Evolutionary conservation across 2,888 invertebrate species (phyloP).

Genomic region (Dicyrtoma fusca): DNA sequence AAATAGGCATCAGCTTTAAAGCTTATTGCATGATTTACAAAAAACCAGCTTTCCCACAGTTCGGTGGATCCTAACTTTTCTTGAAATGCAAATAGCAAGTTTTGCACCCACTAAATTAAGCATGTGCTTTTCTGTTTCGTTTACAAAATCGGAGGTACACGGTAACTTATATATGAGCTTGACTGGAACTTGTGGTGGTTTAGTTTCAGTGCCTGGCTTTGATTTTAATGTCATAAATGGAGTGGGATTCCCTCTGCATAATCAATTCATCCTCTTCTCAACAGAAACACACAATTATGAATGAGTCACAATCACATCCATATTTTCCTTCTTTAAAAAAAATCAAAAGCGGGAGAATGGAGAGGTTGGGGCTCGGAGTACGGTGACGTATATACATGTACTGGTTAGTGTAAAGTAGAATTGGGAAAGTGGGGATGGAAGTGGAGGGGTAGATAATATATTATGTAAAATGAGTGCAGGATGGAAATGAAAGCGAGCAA

Average conservation of each 20-base stretch:
- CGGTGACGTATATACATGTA: not conserved
- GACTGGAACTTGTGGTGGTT: not conserved
- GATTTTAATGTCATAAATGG: slow-evolving; percentile 13
- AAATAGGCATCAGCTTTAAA: no score
- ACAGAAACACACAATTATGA: not conserved
- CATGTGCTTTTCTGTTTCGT: not conserved
- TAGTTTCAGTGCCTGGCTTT: slow-evolving; percentile 4
- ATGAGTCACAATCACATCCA: slow-evolving; percentile 12
- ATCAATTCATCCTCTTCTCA: slow-evolving; percentile 19
- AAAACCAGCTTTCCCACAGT: no score
- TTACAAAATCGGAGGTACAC: no score
- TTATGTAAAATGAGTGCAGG: not conserved
- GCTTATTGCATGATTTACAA: no score
- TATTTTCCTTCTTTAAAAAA: slow-evolving; percentile 2
- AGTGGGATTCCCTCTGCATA: slow-evolving; percentile 14
- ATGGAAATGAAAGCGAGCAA: not conserved
- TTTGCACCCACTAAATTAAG: no score
- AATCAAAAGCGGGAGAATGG: not conserved
- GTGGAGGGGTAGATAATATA: not conserved
- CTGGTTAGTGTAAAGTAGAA: not conserved
- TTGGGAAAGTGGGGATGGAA: not conserved
- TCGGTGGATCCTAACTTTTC: no score
- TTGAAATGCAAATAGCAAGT: no score
- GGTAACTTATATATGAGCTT: not conserved
- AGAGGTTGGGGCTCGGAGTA: not conserved